Percentiles rank a stretch among this genome's conserved stretches.
These are phyloP conservation scores for Pavo muticus DNA, from an alignment of 2,113 vertebrate genomes.

Conservation along the genomic window DNA sequence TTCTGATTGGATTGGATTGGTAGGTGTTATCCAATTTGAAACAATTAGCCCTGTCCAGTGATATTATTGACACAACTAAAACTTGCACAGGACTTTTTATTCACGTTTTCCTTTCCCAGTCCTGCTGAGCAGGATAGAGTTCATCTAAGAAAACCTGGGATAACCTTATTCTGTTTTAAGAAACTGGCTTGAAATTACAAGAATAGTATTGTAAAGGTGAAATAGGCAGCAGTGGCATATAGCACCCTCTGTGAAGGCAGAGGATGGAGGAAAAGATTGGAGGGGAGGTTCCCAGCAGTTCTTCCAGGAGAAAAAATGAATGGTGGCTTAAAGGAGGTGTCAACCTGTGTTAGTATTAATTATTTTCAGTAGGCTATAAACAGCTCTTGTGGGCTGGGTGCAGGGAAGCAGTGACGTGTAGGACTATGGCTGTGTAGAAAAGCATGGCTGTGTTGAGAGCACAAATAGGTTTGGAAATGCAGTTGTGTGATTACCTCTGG, in stretches of 20 bases:
- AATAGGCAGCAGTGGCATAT: neutral
- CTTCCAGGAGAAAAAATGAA: neutral
- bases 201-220: neutral
- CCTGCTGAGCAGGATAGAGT: neutral
- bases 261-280: neutral
- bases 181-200: neutral
- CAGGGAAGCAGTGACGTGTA: neutral
- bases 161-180: neutral
- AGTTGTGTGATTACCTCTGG: neutral
- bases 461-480: neutral
- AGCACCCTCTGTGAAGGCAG: neutral
- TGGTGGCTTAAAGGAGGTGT: neutral
- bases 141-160: neutral
- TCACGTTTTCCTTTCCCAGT: neutral
- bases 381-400: neutral
- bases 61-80: neutral
- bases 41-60: neutral
- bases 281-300: neutral
- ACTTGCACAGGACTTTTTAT: neutral
- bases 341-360: neutral
- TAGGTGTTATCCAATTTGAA: neutral
- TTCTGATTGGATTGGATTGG: neutral
- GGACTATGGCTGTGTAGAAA: neutral
- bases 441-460: neutral
- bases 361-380: neutral